A percentile compares a stretch with the other conserved stretches of the same genome.
Evolutionary conservation across 2,888 invertebrate species (phyloP).

Genomic region (Salticus scenicus): DNA sequence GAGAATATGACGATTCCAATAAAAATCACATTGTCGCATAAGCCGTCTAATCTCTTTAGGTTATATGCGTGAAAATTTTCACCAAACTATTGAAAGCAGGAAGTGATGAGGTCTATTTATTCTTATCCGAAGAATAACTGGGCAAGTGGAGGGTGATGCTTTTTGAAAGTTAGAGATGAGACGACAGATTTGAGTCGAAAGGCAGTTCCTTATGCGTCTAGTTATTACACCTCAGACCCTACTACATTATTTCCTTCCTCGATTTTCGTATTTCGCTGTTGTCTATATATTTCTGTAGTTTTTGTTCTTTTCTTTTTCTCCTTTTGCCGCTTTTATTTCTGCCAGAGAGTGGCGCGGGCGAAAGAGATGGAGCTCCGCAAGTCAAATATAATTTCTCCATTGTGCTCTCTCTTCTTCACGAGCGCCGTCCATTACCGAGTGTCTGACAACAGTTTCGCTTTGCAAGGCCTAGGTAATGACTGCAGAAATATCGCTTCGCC

Average conservation of each 20-base stretch:
- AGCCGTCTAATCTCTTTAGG: neutral
- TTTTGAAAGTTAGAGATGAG: neutral
- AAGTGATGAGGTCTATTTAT: conserved; percentile 7
- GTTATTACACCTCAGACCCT: conserved; percentile 63
- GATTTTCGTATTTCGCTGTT: conserved; percentile 23
- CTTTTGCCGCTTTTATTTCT: conserved; percentile 50
- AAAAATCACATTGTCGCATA: neutral
- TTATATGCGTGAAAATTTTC: neutral
- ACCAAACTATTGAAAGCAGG: neutral
- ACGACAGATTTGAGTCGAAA: conserved; percentile 37
- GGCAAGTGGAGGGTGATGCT: neutral
- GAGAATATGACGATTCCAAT: neutral
- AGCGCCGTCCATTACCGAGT: conserved; percentile 67
- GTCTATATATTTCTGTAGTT: conserved; percentile 4
- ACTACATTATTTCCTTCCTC: conserved; percentile 48
- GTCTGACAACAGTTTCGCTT: conserved; percentile 69
- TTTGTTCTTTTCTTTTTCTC: conserved; percentile 16
- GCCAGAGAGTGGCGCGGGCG: conserved; percentile 48
- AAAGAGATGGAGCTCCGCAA: conserved; percentile 54
- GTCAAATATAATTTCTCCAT: conserved; percentile 69
- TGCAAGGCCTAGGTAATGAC: conserved; percentile 67
- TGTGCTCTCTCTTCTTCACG: conserved; percentile 61
- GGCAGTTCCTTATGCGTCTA: conserved; percentile 50
- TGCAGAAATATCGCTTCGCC: conserved; percentile 70
- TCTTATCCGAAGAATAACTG: neutral